Evolutionary conservation across 2,113 vertebrate genomes (phyloP).

Genomic region (Electrona antarctica): DNA sequence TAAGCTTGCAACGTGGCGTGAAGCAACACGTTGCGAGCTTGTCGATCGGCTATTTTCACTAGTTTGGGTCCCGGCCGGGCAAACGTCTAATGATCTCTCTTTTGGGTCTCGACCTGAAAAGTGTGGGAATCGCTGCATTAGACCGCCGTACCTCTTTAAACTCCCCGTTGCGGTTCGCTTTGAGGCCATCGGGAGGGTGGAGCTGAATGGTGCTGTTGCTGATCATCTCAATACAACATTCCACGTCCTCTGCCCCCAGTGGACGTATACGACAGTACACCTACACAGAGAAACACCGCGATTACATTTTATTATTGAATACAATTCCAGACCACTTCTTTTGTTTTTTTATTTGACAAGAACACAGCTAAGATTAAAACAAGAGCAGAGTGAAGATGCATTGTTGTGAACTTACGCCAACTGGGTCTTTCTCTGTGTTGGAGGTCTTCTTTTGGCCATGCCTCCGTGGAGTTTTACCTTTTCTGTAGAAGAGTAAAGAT

Average conservation of each 20-base stretch:
- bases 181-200: slow-evolving; percentile 89
- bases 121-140: no score
- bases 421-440: slow-evolving; percentile 82
- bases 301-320: background rate
- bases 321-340: background rate
- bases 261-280: slow-evolving; percentile 94
- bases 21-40: no score
- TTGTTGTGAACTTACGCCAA: slow-evolving; percentile 78
- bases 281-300: slow-evolving; percentile 58
- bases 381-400: background rate
- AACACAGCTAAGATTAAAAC: background rate
- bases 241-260: slow-evolving; percentile 80
- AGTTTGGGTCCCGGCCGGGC: no score
- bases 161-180: slow-evolving; percentile 90
- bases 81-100: no score
- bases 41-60: no score
- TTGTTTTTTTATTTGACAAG: background rate
- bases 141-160: slow-evolving; percentile 86
- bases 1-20: no score
- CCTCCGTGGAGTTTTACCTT: slow-evolving; percentile 80
- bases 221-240: slow-evolving; percentile 93
- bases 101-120: no score
- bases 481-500: slow-evolving; percentile 55
- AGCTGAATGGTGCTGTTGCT: slow-evolving; percentile 89
- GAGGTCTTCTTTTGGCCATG: slow-evolving; percentile 74